Conservation (phyloP, 2,113 vertebrate species). For the Syrrhaptes paradoxus region DNA sequence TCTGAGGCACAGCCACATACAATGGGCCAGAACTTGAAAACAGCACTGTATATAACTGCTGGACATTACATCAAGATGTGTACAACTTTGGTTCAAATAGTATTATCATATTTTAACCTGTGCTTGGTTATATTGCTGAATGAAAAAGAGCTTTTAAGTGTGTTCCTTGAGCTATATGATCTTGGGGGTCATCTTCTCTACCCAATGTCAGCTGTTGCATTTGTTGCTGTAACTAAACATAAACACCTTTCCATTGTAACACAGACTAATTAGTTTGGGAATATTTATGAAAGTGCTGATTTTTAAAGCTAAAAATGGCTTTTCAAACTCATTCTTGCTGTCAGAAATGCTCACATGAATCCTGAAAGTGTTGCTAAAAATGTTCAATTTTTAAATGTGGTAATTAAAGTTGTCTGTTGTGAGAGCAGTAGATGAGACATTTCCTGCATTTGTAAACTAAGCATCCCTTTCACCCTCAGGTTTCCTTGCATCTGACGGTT, state of each 20-base stretch:
- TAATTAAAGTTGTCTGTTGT: constrained; percentile 71
- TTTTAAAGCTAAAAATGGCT: constrained; percentile 75
- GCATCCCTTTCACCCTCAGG: not conserved
- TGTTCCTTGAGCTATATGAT: not conserved
- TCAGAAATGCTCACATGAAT: constrained; percentile 70
- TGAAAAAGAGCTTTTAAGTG: not conserved
- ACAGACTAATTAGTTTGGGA: constrained; percentile 78
- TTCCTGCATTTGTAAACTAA: constrained; percentile 42
- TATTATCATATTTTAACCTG: not conserved
- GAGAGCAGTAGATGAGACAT: constrained; percentile 53
- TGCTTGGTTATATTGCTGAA: not conserved
- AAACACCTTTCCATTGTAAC: constrained; percentile 71
- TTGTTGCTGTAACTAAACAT: constrained; percentile 48
- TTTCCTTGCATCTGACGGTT: constrained; percentile 10
- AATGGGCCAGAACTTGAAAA: not conserved
- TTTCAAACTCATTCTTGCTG: constrained; percentile 69
- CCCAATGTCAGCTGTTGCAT: constrained; percentile 17
- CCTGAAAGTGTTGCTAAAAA: constrained; percentile 75
- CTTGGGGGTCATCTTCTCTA: not conserved
- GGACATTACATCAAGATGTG: not conserved
- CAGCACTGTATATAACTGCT: not conserved
- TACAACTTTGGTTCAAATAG: not conserved
- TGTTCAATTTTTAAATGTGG: constrained; percentile 58
- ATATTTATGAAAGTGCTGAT: constrained; percentile 78
- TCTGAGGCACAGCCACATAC: not conserved